phyloP scores from a whole-genome alignment of 1,140 invertebrate species.

The Pristionchus pacificus region DNA sequence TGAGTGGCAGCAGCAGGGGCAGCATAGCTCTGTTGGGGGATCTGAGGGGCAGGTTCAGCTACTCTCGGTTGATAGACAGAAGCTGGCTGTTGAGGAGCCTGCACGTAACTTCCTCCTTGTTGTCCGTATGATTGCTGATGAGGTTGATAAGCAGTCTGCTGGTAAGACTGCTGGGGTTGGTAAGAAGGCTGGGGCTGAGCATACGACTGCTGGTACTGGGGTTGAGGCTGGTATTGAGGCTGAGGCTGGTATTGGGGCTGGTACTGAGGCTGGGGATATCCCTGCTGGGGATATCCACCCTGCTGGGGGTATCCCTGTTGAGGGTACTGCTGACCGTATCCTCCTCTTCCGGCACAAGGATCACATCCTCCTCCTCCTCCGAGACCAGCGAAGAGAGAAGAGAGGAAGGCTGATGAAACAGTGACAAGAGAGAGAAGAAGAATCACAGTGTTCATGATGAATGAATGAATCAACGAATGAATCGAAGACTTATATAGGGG shows the following conservation, averaged over 20 bases:
- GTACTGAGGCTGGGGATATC: neutral
- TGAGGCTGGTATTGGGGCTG: neutral
- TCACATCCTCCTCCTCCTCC: neutral
- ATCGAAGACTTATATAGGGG: too few species aligned
- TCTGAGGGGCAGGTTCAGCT: neutral
- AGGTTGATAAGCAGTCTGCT: neutral
- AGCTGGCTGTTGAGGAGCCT: too few species aligned
- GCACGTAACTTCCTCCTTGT: neutral
- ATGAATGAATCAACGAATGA: too few species aligned
- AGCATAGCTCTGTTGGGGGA: neutral
- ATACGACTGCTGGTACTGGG: neutral
- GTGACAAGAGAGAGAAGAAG: neutral
- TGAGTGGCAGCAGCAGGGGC: too few species aligned
- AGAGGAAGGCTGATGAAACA: neutral
- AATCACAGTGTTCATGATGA: neutral
- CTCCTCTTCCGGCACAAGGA: neutral
- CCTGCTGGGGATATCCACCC: neutral
- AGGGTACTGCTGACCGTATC: neutral
- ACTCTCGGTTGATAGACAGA: too few species aligned
- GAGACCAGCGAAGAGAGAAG: neutral
- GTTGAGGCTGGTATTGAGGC: neutral
- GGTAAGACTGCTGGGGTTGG: neutral
- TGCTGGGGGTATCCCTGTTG: neutral
- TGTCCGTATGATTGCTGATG: neutral
- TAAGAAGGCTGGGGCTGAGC: neutral